Evolutionary conservation across 1,140 invertebrate species (phyloP).

Genomic region (Cheumatopsyche charites): DNA sequence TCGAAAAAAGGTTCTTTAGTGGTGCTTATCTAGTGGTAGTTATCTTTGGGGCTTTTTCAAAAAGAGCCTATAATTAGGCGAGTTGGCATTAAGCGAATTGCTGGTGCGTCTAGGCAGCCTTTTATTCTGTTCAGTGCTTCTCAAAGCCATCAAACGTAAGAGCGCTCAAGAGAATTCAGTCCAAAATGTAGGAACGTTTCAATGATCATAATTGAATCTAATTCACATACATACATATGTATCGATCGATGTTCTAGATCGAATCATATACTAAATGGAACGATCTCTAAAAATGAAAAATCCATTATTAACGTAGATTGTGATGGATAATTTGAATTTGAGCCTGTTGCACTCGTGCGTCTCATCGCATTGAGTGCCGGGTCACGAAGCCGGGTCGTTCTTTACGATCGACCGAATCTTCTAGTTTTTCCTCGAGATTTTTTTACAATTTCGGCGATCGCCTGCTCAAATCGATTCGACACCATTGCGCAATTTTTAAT

Average conservation of each 20-base stretch:
- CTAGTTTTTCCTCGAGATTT: neutral
- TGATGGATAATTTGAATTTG: too few species aligned
- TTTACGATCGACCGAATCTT: neutral
- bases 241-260: too few species aligned
- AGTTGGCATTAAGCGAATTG: slow-evolving; percentile 43
- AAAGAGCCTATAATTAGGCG: slow-evolving; percentile 46
- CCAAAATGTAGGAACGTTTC: too few species aligned
- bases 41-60: slow-evolving; percentile 45
- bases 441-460: neutral
- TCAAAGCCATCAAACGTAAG: too few species aligned
- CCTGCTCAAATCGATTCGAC: neutral
- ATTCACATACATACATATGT: too few species aligned
- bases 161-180: too few species aligned
- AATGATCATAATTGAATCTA: too few species aligned
- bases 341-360: slow-evolving; percentile 1
- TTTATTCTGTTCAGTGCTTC: slow-evolving; percentile 14
- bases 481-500: slow-evolving; percentile 10
- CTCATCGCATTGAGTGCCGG: neutral
- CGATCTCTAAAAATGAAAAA: too few species aligned
- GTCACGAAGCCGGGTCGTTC: neutral
- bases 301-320: too few species aligned
- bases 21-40: slow-evolving; percentile 41
- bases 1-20: slow-evolving; percentile 38
- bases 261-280: too few species aligned
- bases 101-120: slow-evolving; percentile 24